Percentiles rank a stretch among this genome's conserved stretches.
Evolutionary conservation across 2,888 invertebrate species (phyloP).

Genomic region (Polymixis lichenea): DNA sequence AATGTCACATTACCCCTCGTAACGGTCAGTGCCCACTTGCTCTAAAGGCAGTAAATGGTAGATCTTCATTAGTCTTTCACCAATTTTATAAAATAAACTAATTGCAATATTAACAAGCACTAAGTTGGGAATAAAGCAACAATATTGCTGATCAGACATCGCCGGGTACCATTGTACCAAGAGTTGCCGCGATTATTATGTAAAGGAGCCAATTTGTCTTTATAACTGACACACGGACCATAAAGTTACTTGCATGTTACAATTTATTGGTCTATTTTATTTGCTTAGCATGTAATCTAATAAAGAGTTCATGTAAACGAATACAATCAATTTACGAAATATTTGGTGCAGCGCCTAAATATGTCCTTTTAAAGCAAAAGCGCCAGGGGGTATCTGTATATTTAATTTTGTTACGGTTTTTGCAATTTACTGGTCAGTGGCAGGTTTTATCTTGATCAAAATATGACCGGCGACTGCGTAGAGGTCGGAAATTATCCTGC

Average conservation of each 20-base stretch:
- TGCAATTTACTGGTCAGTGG: no score
- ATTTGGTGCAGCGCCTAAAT: no score
- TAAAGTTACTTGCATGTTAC: conserved; percentile 14
- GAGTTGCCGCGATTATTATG: conserved; percentile 71
- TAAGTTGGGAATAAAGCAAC: conserved; percentile 6
- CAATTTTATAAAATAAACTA: neutral
- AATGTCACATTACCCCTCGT: no score
- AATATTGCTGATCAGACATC: conserved; percentile 41
- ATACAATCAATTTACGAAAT: neutral
- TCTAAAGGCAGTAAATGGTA: neutral
- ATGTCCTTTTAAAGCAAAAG: no score
- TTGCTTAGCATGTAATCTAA: neutral
- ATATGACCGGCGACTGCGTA: no score
- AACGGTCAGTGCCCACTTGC: fast-evolving
- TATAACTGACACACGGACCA: conserved; percentile 61
- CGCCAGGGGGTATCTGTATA: no score
- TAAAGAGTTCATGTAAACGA: neutral
- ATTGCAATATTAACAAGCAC: conserved; percentile 13
- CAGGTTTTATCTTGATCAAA: no score
- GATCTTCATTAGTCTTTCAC: neutral
- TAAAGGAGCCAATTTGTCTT: conserved; percentile 76
- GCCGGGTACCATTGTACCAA: conserved; percentile 36
- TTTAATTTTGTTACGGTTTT: no score
- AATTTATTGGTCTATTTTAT: conserved; percentile 10
- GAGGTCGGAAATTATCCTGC: no score